A percentile compares a stretch with the other conserved stretches of the same genome.
phyloP scores from a whole-genome alignment of 1,140 invertebrate species.

The Asobara japonica region DNA sequence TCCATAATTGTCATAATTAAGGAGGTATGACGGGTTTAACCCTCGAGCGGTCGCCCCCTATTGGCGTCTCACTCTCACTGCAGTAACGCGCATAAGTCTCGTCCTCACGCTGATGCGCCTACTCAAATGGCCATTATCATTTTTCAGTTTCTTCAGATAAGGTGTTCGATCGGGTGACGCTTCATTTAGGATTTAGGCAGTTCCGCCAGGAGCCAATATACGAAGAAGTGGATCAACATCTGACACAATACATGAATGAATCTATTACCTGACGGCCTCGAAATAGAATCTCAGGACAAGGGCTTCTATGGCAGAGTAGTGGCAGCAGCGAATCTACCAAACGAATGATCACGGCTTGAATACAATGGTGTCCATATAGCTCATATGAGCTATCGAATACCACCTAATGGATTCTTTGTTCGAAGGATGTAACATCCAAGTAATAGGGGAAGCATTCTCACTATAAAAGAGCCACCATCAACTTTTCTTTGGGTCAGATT shows the following conservation, averaged over 20 bases:
- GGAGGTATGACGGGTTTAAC: too few relatives aligned
- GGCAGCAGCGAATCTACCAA: neutral
- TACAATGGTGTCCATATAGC: constrained; percentile 17
- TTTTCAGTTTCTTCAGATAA: too few relatives aligned
- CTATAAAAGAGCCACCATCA: constrained; percentile 29
- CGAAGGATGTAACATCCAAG: constrained; percentile 4
- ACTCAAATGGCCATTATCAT: too few relatives aligned
- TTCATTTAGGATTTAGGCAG: too few relatives aligned
- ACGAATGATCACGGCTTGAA: neutral
- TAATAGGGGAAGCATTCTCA: constrained; percentile 1
- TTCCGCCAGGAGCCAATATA: too few relatives aligned
- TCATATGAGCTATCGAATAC: constrained; percentile 40
- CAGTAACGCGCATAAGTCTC: too few relatives aligned
- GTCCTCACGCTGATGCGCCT: too few relatives aligned
- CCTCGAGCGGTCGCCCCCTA: too few relatives aligned
- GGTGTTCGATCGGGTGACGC: too few relatives aligned
- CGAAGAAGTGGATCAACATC: too few relatives aligned
- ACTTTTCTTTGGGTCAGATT: neutral
- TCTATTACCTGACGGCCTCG: neutral
- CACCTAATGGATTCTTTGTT: constrained; percentile 48
- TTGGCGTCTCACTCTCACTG: too few relatives aligned
- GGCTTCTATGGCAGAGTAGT: neutral
- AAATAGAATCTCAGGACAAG: neutral
- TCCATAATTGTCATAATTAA: too few relatives aligned
- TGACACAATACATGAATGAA: neutral